Conservation (phyloP, 2,113 vertebrate species). For the Chaetops frenatus region DNA sequence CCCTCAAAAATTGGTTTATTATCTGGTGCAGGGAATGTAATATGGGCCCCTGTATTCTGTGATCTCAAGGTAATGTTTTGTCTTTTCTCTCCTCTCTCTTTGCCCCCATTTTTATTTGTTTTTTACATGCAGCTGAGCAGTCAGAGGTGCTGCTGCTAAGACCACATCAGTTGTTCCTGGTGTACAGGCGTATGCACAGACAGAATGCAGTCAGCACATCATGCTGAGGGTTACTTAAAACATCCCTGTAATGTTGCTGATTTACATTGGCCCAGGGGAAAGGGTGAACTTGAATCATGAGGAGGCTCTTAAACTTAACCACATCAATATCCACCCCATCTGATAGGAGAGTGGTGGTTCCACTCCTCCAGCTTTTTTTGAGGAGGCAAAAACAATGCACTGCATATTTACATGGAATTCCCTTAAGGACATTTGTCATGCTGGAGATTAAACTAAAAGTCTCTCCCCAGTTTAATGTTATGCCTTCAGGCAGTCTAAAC, state of each 20-base stretch:
- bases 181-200: background rate
- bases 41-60: background rate
- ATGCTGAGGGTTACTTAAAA: background rate
- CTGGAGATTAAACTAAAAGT: constrained; percentile 56
- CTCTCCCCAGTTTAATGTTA: constrained; percentile 55
- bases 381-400: constrained; percentile 18
- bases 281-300: background rate
- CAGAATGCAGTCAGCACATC: background rate
- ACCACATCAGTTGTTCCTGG: background rate
- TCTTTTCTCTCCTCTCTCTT: background rate
- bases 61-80: background rate
- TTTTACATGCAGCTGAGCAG: background rate
- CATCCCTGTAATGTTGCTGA: background rate
- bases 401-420: constrained; percentile 59
- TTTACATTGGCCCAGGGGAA: constrained; percentile 27
- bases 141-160: background rate
- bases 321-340: background rate
- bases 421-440: constrained; percentile 65
- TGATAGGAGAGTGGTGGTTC: background rate
- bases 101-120: background rate
- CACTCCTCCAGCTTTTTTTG: background rate
- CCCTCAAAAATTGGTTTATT: background rate
- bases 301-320: constrained; percentile 18
- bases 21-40: background rate
- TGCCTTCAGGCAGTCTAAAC: constrained; percentile 55